Evolutionary conservation across 2,113 vertebrate species (phyloP).

Genomic region (Capreolus pygargus): DNA sequence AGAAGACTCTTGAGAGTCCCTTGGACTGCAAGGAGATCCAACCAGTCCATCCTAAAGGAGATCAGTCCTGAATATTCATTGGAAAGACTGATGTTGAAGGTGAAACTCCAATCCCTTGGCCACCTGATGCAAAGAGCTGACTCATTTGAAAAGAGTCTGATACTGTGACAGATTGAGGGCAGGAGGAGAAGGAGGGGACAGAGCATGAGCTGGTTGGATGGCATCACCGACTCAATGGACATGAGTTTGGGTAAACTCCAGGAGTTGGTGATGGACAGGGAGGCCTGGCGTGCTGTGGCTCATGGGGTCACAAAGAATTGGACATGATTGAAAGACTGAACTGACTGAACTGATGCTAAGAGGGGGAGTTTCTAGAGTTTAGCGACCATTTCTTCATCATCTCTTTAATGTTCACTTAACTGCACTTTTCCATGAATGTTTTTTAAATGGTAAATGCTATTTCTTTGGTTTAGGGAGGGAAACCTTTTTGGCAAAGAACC

Average conservation of each 20-base stretch:
- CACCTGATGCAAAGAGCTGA: neutral
- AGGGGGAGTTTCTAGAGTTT: neutral
- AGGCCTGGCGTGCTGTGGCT: fast-evolving
- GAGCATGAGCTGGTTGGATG: neutral
- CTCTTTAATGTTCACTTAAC: neutral
- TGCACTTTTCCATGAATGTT: neutral
- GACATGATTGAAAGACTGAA: neutral
- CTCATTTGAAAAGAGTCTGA: neutral
- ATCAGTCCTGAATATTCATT: neutral
- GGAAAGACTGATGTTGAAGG: neutral
- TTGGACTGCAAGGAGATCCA: neutral
- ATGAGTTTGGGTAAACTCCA: neutral
- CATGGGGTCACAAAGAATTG: neutral
- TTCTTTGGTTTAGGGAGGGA: neutral
- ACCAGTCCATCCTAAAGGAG: neutral
- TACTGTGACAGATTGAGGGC: neutral
- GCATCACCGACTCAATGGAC: neutral
- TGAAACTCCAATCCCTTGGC: neutral
- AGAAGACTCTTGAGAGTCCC: neutral
- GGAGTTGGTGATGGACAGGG: neutral
- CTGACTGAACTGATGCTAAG: neutral
- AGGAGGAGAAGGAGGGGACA: neutral
- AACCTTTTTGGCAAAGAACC: neutral
- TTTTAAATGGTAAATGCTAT: neutral
- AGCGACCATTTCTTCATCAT: neutral